phyloP scores from a whole-genome alignment of 2,888 invertebrate species.

The Cyclophora punctaria region DNA sequence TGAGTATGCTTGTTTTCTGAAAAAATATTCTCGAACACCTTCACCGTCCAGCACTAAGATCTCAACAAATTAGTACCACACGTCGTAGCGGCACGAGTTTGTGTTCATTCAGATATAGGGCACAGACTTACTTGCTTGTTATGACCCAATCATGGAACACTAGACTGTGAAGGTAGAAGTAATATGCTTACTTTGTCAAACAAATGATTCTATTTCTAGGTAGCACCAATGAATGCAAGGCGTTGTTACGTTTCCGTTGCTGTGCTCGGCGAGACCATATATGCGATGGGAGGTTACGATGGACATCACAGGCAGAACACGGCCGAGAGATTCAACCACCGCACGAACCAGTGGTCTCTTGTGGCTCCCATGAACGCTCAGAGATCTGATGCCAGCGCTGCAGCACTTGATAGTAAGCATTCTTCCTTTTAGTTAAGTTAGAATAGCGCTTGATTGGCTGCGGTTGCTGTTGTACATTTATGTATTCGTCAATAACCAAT shows the following conservation, averaged over 20 bases:
- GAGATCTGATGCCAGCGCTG: slow-evolving; percentile 93
- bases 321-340: slow-evolving; percentile 88
- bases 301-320: slow-evolving; percentile 90
- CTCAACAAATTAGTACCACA: background rate
- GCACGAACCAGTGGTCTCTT: slow-evolving; percentile 90
- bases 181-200: too few species aligned
- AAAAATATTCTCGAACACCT: too few species aligned
- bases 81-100: background rate
- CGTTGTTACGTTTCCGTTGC: slow-evolving; percentile 92
- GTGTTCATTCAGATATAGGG: background rate
- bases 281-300: slow-evolving; percentile 92
- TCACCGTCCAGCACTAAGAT: too few species aligned
- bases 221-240: slow-evolving; percentile 91
- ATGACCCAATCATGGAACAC: too few species aligned
- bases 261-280: slow-evolving; percentile 83
- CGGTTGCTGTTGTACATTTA: too few species aligned
- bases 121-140: too few species aligned
- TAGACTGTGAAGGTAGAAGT: too few species aligned
- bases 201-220: slow-evolving; percentile 34
- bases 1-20: slow-evolving; percentile 17
- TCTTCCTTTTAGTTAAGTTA: too few species aligned
- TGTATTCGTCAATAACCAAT: too few species aligned
- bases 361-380: slow-evolving; percentile 92
- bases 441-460: too few species aligned
- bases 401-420: slow-evolving; percentile 82